Base-by-base conservation (phyloP, 2,888 invertebrate species). In the Sialis lutaria region DNA sequence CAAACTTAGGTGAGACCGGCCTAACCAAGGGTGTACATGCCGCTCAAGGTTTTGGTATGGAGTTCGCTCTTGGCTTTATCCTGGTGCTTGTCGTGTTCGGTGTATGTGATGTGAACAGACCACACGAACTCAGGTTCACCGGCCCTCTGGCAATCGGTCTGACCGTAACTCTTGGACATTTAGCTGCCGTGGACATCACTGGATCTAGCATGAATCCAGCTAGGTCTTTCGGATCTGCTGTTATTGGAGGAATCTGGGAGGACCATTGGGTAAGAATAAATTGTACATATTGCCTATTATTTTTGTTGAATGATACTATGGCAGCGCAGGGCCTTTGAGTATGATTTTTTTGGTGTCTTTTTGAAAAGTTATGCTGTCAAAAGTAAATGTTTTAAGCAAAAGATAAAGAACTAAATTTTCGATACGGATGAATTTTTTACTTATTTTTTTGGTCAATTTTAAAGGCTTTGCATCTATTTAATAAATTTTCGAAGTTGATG, bases 141-240 rank as follows among this genome's bases (percentile, higher is more conserved):
- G 89, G 85, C 0, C 86, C 92, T 0, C 68, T 93, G 44, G 82
- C 89, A 48, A 92, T 93, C 57, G 93, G 93, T 0, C 72, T 93
- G 54, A 76, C 91, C 0, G 86, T 93, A 42, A 77, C 84, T 0
- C 69, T 88, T 50, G 86, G 89, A 6, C 92, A 93, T 63, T 69
- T 92, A 54, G 78, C 84, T 47, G 84, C 84, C 9, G 84, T 92
- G 58, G 79, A 82, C 66, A 78, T 75, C 59, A 91, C 92, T 7
- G 89, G 91, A 41, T 77, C 90, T 37, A 84, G 90, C 56, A 91
- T 92, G 91, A 92, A 92, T 68, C 90, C 92, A 0, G 92, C 92
- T 0, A 73, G 92, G 51, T 82, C 85, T 50, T 77, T 92, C 58
- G 92, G 92, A 49, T 85, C 89, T 1, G 87, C 92, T 2, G 76